Evolutionary conservation across 1,140 invertebrate genomes (phyloP).

Genomic region (Sminthurides bifidus): DNA sequence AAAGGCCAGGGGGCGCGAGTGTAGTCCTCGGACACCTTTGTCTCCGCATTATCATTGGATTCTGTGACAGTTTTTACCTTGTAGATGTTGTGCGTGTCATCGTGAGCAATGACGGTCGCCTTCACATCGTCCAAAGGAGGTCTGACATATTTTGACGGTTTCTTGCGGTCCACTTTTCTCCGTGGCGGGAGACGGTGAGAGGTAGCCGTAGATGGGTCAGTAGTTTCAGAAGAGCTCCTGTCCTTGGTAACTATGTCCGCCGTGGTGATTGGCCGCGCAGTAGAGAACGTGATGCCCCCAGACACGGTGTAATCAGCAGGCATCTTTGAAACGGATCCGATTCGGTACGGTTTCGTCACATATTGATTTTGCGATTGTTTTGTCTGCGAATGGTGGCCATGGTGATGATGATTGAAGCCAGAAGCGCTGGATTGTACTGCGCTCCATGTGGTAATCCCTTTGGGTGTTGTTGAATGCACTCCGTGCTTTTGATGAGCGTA

Average conservation of each 20-base stretch:
- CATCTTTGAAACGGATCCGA: slow-evolving; percentile 19
- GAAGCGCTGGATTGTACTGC: slow-evolving; percentile 14
- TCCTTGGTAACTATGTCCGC: slow-evolving; percentile 4
- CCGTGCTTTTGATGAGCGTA: background rate
- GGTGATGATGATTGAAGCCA: slow-evolving; percentile 2
- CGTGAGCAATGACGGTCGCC: slow-evolving; percentile 18
- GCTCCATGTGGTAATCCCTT: slow-evolving; percentile 31
- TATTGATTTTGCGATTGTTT: too few species aligned
- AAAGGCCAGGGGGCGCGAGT: slow-evolving; percentile 10
- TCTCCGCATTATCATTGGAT: slow-evolving; percentile 7
- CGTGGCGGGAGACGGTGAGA: background rate
- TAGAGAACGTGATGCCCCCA: slow-evolving; percentile 16
- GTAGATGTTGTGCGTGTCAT: slow-evolving; percentile 25
- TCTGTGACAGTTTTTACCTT: slow-evolving; percentile 12
- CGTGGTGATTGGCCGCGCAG: slow-evolving; percentile 1
- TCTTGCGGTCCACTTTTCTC: slow-evolving; percentile 6
- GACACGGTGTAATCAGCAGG: slow-evolving; percentile 28
- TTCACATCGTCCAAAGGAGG: slow-evolving; percentile 19
- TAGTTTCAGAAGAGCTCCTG: background rate
- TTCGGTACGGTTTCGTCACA: slow-evolving; percentile 3
- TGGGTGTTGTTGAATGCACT: slow-evolving; percentile 23
- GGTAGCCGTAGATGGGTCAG: background rate
- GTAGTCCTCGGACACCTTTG: slow-evolving; percentile 12
- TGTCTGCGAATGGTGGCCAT: too few species aligned
- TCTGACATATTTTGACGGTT: slow-evolving; percentile 28